Evolutionary conservation across 2,797 vertebrate genomes (phyloP).

Genomic region (Sebastes cheni): DNA sequence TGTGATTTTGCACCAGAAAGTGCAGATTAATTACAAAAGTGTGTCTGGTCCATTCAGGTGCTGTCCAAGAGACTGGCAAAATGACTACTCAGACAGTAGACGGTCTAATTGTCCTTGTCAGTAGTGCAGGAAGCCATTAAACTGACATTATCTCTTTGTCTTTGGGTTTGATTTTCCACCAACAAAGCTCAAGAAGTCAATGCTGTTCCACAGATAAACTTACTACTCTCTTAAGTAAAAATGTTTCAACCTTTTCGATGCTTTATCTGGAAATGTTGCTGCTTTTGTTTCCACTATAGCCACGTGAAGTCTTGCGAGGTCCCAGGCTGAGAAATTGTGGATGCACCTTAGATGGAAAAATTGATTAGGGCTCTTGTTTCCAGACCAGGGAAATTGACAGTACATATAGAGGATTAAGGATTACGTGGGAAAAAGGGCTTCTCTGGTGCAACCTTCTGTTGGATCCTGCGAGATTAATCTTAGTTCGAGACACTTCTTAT

Average conservation of each 20-base stretch:
- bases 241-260: not conserved
- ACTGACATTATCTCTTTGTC: not conserved
- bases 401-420: slow-evolving; percentile 24
- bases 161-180: slow-evolving; percentile 11
- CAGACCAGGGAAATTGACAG: slow-evolving; percentile 11
- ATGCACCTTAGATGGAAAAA: slow-evolving; percentile 8
- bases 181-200: not conserved
- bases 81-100: not conserved
- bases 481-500: slow-evolving; percentile 26
- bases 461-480: slow-evolving; percentile 27
- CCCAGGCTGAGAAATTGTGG: not conserved
- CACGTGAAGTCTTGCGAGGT: not conserved
- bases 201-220: not conserved
- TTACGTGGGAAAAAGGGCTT: not conserved
- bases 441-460: slow-evolving; percentile 9
- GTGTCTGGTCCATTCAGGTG: not conserved
- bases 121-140: slow-evolving; percentile 2
- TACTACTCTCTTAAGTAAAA: not conserved
- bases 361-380: not conserved
- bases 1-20: not conserved
- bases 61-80: not conserved
- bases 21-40: not conserved
- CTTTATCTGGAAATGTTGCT: not conserved
- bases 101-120: not conserved
- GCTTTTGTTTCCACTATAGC: not conserved